phyloP scores from a whole-genome alignment of 2,797 vertebrate species.

The Holocentrus rufus region DNA sequence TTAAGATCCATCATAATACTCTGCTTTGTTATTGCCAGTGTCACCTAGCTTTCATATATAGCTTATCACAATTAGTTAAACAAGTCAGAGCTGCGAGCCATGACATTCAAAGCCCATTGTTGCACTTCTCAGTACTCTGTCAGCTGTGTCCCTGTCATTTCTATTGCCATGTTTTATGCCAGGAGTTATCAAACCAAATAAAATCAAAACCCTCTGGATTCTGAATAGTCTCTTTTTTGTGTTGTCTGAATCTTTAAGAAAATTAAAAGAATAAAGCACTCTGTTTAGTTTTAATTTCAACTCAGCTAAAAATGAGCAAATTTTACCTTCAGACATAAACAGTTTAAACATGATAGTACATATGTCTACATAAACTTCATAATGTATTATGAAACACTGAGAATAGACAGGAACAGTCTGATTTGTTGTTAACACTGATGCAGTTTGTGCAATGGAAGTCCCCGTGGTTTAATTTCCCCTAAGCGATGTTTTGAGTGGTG shows the following conservation, averaged over 20 bases:
- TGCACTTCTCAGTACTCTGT: slow-evolving; percentile 4
- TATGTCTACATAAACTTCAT: not conserved
- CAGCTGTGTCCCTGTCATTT: not conserved
- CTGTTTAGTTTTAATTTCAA: not conserved
- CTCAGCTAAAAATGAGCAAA: not conserved
- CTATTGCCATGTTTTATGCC: slow-evolving; percentile 50
- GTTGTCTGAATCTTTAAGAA: not conserved
- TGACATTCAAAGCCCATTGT: slow-evolving; percentile 12
- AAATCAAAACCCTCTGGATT: slow-evolving; percentile 75
- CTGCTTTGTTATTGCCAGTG: slow-evolving; percentile 1
- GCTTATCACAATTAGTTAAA: slow-evolving; percentile 3
- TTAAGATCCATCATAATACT: slow-evolving; percentile 10
- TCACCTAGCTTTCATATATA: not conserved
- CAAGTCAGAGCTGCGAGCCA: slow-evolving; percentile 17
- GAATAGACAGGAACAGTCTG: too few relatives aligned
- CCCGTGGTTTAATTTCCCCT: not conserved
- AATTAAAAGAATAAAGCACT: not conserved
- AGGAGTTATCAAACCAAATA: slow-evolving; percentile 67
- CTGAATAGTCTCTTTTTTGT: slow-evolving; percentile 35
- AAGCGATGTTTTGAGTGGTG: not conserved
- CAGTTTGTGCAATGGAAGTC: too few relatives aligned
- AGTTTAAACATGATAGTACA: not conserved
- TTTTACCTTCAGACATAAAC: too few relatives aligned
- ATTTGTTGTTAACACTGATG: too few relatives aligned
- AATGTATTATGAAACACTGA: too few relatives aligned